Evolutionary conservation across 2,113 vertebrate genomes (phyloP).

Genomic region (Hirundichthys speculiger): DNA sequence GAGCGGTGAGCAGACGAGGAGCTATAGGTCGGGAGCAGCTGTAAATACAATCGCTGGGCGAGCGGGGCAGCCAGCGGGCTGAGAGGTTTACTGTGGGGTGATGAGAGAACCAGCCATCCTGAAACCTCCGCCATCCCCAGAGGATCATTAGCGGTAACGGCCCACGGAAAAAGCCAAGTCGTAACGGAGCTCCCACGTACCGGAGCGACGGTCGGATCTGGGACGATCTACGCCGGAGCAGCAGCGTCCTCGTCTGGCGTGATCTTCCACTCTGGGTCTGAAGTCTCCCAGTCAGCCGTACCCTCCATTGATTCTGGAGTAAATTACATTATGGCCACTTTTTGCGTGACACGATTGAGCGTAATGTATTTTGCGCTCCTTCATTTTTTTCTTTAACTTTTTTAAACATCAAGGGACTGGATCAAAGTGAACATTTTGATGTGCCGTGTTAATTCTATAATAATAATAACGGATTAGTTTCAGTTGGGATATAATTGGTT

Average conservation of each 20-base stretch:
- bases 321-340: neutral
- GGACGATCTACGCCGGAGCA: slow-evolving; percentile 39
- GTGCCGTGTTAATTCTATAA: too few species aligned
- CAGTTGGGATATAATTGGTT: too few species aligned
- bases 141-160: slow-evolving; percentile 54
- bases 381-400: too few species aligned
- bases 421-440: too few species aligned
- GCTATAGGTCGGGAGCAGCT: slow-evolving; percentile 55
- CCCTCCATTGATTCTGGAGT: neutral
- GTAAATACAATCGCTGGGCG: slow-evolving; percentile 63
- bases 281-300: neutral
- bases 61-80: slow-evolving; percentile 4
- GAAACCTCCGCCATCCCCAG: slow-evolving; percentile 44
- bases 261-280: slow-evolving; percentile 2
- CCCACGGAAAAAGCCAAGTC: slow-evolving; percentile 54
- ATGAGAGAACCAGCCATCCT: slow-evolving; percentile 67
- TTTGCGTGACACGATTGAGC: too few species aligned
- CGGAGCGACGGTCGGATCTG: slow-evolving; percentile 47
- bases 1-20: slow-evolving; percentile 30
- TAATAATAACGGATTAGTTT: too few species aligned
- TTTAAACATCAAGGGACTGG: too few species aligned
- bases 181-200: slow-evolving; percentile 46
- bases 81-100: slow-evolving; percentile 37
- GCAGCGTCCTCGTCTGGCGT: neutral
- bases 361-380: too few species aligned